Percentiles rank a stretch among this genome's conserved stretches.
Evolutionary conservation across 2,113 vertebrate genomes (phyloP).

Genomic region (Ranitomeya imitator): DNA sequence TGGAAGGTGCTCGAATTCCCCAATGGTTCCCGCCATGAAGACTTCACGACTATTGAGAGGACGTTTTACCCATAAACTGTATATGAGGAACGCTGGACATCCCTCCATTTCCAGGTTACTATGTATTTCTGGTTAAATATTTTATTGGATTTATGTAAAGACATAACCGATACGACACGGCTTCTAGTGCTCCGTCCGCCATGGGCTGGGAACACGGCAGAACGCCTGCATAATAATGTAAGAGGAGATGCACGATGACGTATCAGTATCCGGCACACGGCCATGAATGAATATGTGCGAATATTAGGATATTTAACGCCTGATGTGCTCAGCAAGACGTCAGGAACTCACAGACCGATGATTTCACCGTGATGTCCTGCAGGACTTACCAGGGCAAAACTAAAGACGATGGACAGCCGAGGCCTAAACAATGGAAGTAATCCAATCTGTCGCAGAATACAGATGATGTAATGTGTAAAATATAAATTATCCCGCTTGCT

Average conservation of each 20-base stretch:
- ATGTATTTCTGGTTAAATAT: slow-evolving; percentile 29
- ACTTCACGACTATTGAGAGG: not conserved
- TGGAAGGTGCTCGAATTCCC: not conserved
- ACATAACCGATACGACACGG: slow-evolving; percentile 9
- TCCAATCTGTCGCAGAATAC: not conserved
- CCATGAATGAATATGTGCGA: not conserved
- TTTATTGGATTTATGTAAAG: slow-evolving; percentile 30
- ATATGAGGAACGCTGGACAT: slow-evolving; percentile 44
- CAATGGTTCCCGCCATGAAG: not conserved
- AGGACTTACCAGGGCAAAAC: not conserved
- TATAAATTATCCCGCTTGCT: slow-evolving; percentile 25
- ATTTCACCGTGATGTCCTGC: not conserved
- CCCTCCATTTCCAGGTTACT: slow-evolving; percentile 34
- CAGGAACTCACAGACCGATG: not conserved
- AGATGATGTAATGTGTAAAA: slow-evolving; percentile 1
- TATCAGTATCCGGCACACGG: not conserved
- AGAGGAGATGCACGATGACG: not conserved
- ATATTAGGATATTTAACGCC: not conserved
- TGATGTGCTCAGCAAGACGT: not conserved
- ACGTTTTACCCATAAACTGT: slow-evolving; percentile 10
- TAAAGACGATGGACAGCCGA: not conserved
- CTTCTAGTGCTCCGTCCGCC: not conserved
- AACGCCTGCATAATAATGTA: not conserved
- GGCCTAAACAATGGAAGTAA: not conserved
- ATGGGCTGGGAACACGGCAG: not conserved